Conservation (phyloP, 1,140 invertebrate genomes). For the Drosophila persimilis region DNA sequence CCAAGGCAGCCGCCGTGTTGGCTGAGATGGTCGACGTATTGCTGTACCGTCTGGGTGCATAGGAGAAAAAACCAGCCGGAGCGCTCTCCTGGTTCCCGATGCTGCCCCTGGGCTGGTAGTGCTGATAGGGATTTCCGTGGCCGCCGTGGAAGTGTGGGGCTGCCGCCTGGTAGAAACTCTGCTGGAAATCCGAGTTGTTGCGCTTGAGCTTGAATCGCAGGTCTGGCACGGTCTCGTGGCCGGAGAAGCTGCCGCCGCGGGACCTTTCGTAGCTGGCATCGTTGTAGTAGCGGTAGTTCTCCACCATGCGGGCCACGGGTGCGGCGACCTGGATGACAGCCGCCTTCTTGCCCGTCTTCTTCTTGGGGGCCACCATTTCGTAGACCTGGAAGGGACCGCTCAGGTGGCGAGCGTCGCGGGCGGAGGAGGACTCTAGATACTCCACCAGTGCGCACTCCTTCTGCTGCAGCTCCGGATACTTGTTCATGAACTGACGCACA, state of each 20-base stretch:
- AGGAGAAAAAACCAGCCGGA: constrained; percentile 63
- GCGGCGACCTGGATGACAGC: constrained; percentile 73
- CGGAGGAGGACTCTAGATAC: constrained; percentile 93
- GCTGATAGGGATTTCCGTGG: constrained; percentile 52
- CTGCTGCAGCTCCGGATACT: constrained; percentile 93
- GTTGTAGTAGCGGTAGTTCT: constrained; percentile 80
- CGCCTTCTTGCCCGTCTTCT: constrained; percentile 82
- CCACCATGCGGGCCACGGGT: constrained; percentile 79
- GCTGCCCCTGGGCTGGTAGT: constrained; percentile 61
- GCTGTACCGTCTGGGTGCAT: constrained; percentile 73
- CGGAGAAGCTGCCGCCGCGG: constrained; percentile 78
- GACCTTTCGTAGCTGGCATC: constrained; percentile 74
- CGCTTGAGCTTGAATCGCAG: constrained; percentile 75
- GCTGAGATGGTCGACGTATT: constrained; percentile 77
- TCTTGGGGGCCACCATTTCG: constrained; percentile 82
- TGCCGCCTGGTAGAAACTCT: constrained; percentile 58
- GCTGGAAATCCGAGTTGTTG: constrained; percentile 78
- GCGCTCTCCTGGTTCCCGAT: constrained; percentile 27
- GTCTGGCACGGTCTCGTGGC: constrained; percentile 67
- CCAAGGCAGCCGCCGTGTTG: constrained; percentile 57
- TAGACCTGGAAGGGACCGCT: constrained; percentile 73
- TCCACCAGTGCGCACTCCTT: constrained; percentile 94
- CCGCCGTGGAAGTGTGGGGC: constrained; percentile 34
- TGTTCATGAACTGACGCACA: constrained; percentile 93
- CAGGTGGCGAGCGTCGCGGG: constrained; percentile 90